phyloP scores from a whole-genome alignment of 2,888 invertebrate genomes.

The Erebia epiphron region DNA sequence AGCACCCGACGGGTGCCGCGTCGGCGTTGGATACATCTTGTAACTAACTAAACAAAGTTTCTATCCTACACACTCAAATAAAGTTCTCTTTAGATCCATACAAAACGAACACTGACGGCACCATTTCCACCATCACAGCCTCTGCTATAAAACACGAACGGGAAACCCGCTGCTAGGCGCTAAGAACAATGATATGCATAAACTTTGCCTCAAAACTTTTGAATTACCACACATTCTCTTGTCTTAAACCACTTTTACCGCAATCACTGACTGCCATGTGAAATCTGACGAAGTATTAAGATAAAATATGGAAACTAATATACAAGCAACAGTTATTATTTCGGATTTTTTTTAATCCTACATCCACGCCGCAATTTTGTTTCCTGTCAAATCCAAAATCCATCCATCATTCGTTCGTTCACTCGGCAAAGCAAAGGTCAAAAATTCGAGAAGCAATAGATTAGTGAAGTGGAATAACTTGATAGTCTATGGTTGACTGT shows the following conservation, averaged over 20 bases:
- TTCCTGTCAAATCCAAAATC: slow-evolving; percentile 59
- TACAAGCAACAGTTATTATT: slow-evolving; percentile 57
- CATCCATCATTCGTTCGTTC: slow-evolving; percentile 53
- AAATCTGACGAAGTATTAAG: slow-evolving; percentile 38
- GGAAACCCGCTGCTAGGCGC: slow-evolving; percentile 65
- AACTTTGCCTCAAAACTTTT: slow-evolving; percentile 77
- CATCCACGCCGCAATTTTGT: slow-evolving; percentile 80
- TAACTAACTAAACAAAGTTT: slow-evolving; percentile 44
- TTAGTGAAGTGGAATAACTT: slow-evolving; percentile 22
- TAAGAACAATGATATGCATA: slow-evolving; percentile 80
- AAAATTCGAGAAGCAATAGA: slow-evolving; percentile 21
- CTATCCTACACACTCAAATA: slow-evolving; percentile 61
- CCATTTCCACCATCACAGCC: slow-evolving; percentile 66
- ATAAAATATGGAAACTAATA: slow-evolving; percentile 46
- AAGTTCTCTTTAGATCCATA: slow-evolving; percentile 66
- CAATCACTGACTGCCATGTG: slow-evolving; percentile 21
- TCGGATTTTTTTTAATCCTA: slow-evolving; percentile 65
- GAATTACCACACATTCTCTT: slow-evolving; percentile 74
- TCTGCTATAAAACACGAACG: slow-evolving; percentile 72
- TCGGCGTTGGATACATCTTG: slow-evolving; percentile 88
- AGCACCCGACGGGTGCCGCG: slow-evolving; percentile 89
- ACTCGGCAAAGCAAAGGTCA: slow-evolving; percentile 26
- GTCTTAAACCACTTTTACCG: slow-evolving; percentile 54
- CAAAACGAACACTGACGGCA: slow-evolving; percentile 59
- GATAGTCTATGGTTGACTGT: not conserved